Evolutionary conservation across 2,797 vertebrate species (phyloP), one percentile per base, ranked within the genome.

Genomic region (Sebastes taczanowskii): DNA sequence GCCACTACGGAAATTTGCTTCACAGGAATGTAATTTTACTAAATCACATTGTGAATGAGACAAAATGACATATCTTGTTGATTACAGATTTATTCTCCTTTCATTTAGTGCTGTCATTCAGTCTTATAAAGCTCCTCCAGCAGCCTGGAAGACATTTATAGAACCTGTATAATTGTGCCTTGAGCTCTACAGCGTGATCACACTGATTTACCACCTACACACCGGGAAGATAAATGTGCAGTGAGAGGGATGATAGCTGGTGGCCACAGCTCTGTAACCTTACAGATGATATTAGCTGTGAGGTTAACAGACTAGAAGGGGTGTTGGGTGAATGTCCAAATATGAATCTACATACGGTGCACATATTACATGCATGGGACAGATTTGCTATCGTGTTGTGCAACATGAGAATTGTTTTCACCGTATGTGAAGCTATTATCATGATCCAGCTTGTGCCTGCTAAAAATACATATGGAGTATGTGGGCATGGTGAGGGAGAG

Each of bases 381-480:
- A 67, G 46, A 29, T 73, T 29, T 68, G 63, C 46, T 64, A 72
- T 59, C 38, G 22, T 10, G 56, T 83, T 88, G 85, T 3, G 5
- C 70, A 88, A 86, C 46, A 16, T 30, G 67, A 76, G 66, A 29
- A 56, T 70, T 85, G 70, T 83, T 89, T 89, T 42, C 55, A 35
- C 23, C 71, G 60, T 80, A 77, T 84, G 83, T 74, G 77, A 81
- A 75, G 63, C 78, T 38, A 66, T 22, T 23, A 63, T 35, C 49
- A 74, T 61, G 35, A 72, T 84, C 80, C 88, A 70, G 72, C 81
- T 68, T 85, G 82, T 29, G 67, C 52, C 18, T 42, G 83, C 87
- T 92, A 93, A 89, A 92, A 92, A 92, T 93, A 92, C 83, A 85
- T 77, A 80, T 81, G 49, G 42, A 82, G 82, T 68, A 75, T 81